phyloP scores from a whole-genome alignment of 2,888 invertebrate genomes.

The Archaeoteleia sp. region DNA sequence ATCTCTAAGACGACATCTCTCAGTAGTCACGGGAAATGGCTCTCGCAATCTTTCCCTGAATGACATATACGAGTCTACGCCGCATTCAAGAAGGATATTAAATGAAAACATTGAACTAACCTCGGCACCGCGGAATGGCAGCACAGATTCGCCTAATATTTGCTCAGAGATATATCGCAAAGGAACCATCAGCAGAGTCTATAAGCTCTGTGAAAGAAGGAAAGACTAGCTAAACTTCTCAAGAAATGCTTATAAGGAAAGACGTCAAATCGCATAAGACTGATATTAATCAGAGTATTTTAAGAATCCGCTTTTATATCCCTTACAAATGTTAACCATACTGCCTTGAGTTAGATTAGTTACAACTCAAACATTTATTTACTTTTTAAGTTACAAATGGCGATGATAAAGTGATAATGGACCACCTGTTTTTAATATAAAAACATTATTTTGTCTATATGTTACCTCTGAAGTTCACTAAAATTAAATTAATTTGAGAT shows the following conservation, averaged over 20 bases:
- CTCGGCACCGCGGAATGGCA: conserved; percentile 23
- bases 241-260: conserved; percentile 7
- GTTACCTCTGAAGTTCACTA: too few species aligned
- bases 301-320: not conserved
- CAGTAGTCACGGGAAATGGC: conserved; percentile 72
- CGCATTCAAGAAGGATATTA: conserved; percentile 70
- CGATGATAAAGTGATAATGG: too few species aligned
- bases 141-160: conserved; percentile 68
- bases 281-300: conserved; percentile 17
- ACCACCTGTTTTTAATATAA: too few species aligned
- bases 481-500: too few species aligned
- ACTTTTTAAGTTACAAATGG: too few species aligned
- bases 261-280: conserved; percentile 17
- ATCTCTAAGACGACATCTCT: conserved; percentile 73
- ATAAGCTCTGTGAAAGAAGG: conserved; percentile 1
- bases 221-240: conserved; percentile 6
- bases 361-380: too few species aligned
- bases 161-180: conserved; percentile 71
- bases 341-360: too few species aligned
- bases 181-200: conserved; percentile 66
- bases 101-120: conserved; percentile 71
- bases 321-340: too few species aligned
- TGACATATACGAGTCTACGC: conserved; percentile 61
- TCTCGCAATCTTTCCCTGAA: conserved; percentile 71
- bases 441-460: too few species aligned